Evolutionary conservation across 2,888 invertebrate species (phyloP).

Genomic region (Phorcus lineatus): DNA sequence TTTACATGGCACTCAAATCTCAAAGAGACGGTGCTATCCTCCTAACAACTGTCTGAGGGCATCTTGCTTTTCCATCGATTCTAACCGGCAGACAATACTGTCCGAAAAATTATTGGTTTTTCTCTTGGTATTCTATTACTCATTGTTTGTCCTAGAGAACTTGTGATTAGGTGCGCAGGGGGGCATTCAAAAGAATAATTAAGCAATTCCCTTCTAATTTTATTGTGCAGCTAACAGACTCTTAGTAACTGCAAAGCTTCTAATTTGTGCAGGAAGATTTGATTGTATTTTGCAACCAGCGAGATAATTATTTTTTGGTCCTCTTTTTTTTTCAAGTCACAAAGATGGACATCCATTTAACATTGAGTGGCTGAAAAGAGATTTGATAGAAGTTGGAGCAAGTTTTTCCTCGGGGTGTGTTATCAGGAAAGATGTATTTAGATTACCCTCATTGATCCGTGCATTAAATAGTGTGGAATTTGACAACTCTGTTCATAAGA

Average conservation of each 20-base stretch:
- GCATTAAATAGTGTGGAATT: neutral
- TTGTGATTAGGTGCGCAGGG: neutral
- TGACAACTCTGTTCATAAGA: neutral
- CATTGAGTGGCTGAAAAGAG: neutral
- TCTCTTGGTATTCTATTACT: neutral
- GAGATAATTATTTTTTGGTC: slow-evolving; percentile 7
- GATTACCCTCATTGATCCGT: neutral
- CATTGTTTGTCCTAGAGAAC: slow-evolving; percentile 10
- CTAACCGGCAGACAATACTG: neutral
- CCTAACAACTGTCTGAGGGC: slow-evolving; percentile 1
- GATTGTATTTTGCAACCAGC: neutral
- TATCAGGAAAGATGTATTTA: slow-evolving; percentile 1
- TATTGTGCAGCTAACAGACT: slow-evolving; percentile 10
- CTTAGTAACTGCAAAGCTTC: slow-evolving; percentile 4
- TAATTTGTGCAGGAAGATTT: slow-evolving; percentile 6
- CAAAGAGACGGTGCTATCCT: neutral
- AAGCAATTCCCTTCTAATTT: slow-evolving; percentile 9
- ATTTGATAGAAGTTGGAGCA: neutral
- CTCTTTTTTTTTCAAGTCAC: slow-evolving; percentile 1
- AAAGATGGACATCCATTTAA: slow-evolving; percentile 2
- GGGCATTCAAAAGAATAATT: slow-evolving; percentile 1
- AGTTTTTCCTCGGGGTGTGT: neutral
- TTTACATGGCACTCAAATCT: neutral
- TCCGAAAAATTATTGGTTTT: neutral
- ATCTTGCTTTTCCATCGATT: neutral